Base-by-base conservation (phyloP, 1,140 invertebrate genomes). In the Pseudobourletiella spinata region DNA sequence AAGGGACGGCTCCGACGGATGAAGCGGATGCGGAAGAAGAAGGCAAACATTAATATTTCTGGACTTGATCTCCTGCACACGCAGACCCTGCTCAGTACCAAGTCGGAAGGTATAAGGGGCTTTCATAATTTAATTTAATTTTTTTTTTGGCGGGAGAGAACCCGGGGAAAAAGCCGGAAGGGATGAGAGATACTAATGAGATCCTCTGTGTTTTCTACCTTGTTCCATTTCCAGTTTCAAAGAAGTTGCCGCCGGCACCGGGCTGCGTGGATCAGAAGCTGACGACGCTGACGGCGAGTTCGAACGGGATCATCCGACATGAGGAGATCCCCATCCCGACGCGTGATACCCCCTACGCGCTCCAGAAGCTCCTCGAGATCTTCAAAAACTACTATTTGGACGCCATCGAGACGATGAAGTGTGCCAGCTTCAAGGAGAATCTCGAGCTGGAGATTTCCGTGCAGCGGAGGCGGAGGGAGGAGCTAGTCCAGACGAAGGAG, bases 241-340 rank as follows among this genome's bases (percentile, higher is more conserved):
- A 86, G 69, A 86, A 86, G 70, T 74, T 83, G 65, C 86, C 86
- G 18, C 87, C 89, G 18, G 88, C 89, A 18, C 89, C 88, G 16
- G 91, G 91, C 43, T 91, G 88, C 71, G 86, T 94, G 43, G 89
- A 91, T 74, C 89, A 93, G 74, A 89, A 91, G 69, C 76, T 94
- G 42, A 89, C 88, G 11, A 83, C 84, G 18, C 74, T 90, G 32
- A 83, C 82, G 56, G 72, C 76, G n/a, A 76, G 80, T 65, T 75
- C 79, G 8, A 79, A 80, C 25, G 80, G 82, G 44, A 79, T 86
- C 14, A 67, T 71, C 30, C 57, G 63, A 56, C 88, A 91, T 73
- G 83, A 85, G 61, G 89, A 91, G 77, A 76, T 91, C 67, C 85
- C 87, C 66, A 88, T 89, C 73, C 86, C 87, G 28, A 78, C 81